A percentile compares a stretch with the other conserved stretches of the same genome.
Evolutionary conservation across 2,888 invertebrate species (phyloP).

Genomic region (Melanostoma scalare): DNA sequence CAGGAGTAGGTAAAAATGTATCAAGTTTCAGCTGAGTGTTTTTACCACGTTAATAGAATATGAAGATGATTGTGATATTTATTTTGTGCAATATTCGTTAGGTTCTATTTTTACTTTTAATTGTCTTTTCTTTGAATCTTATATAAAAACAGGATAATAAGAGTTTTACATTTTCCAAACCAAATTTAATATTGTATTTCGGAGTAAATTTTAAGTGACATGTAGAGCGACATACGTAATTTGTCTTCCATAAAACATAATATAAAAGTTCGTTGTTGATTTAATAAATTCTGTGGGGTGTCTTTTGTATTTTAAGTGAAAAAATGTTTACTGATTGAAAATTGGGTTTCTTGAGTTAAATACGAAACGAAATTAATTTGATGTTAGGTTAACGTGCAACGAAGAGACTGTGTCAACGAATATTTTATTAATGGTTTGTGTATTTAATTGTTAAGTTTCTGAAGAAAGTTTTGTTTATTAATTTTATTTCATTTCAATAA

Average conservation of each 20-base stretch:
- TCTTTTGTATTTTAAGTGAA: slow-evolving; percentile 3
- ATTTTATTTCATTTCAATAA: too few species aligned
- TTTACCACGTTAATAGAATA: slow-evolving; percentile 13
- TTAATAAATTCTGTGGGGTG: neutral
- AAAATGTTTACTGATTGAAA: neutral
- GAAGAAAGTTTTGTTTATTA: too few species aligned
- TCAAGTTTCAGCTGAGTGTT: slow-evolving; percentile 21
- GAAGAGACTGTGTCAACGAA: slow-evolving; percentile 55
- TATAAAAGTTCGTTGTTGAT: neutral
- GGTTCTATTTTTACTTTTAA: neutral
- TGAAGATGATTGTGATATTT: slow-evolving; percentile 43
- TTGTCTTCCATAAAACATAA: slow-evolving; percentile 60
- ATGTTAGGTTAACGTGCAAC: slow-evolving; percentile 42
- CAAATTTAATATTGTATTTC: neutral
- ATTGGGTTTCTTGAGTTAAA: neutral
- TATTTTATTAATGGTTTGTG: slow-evolving; percentile 7
- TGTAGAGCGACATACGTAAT: slow-evolving; percentile 15
- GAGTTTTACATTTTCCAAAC: slow-evolving; percentile 2
- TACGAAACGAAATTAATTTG: neutral
- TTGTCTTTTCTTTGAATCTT: slow-evolving; percentile 7
- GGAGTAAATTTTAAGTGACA: neutral
- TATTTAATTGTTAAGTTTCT: neutral
- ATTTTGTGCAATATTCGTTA: slow-evolving; percentile 5
- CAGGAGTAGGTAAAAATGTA: slow-evolving; percentile 39
- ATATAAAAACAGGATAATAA: slow-evolving; percentile 2